Percentiles rank a stretch among this genome's conserved stretches.
Conservation (phyloP, 2,888 invertebrate species). For the Eremobia ochroleuca region DNA sequence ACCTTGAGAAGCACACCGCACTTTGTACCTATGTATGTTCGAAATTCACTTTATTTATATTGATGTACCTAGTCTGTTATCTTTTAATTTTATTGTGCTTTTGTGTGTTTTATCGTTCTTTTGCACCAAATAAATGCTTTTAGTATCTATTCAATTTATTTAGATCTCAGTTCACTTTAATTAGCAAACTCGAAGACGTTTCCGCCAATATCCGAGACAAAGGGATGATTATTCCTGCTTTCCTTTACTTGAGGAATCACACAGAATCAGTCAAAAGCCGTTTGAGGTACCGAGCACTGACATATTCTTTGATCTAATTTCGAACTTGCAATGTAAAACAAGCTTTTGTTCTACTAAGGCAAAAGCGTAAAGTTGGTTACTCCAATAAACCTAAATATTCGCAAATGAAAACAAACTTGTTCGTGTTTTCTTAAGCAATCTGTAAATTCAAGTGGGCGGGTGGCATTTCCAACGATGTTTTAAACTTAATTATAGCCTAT, state of each 20-base stretch:
- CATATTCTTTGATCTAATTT: background rate
- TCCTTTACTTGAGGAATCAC: background rate
- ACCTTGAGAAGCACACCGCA: background rate
- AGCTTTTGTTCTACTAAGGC: background rate
- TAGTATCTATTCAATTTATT: no score
- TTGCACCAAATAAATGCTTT: background rate
- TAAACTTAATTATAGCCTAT: slow-evolving; percentile 4
- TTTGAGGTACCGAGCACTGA: background rate
- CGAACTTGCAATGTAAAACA: background rate
- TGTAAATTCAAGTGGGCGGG: slow-evolving; percentile 38
- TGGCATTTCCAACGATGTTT: slow-evolving; percentile 18
- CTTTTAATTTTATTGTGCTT: background rate
- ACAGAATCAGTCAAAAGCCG: background rate
- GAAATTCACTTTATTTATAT: background rate
- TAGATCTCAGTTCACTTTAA: background rate
- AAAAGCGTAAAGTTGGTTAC: background rate
- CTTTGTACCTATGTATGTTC: background rate
- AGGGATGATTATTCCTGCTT: background rate
- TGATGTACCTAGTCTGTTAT: background rate
- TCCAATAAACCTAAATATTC: slow-evolving; percentile 4
- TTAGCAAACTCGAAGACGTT: background rate
- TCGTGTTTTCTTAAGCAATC: slow-evolving; percentile 6
- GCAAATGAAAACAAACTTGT: background rate
- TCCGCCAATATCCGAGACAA: background rate
- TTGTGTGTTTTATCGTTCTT: background rate